Evolutionary conservation across 2,113 vertebrate genomes (phyloP).

Genomic region (Oreotrochilus melanogaster): DNA sequence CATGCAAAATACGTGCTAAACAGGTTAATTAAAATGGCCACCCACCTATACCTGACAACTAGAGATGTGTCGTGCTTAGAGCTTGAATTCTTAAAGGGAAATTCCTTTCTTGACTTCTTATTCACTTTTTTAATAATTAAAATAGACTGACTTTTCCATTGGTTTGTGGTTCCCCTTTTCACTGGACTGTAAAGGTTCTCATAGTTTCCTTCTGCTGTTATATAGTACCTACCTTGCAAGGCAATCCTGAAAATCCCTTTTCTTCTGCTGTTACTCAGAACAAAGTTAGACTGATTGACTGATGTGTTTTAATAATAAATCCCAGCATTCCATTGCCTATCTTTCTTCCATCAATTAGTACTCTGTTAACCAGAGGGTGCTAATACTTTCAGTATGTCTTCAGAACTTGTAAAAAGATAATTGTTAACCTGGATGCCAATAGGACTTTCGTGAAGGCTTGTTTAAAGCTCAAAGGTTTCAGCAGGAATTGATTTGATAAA

Average conservation of each 20-base stretch:
- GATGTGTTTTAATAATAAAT: background rate
- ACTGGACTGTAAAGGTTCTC: background rate
- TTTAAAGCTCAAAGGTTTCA: conserved; percentile 51
- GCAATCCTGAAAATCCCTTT: background rate
- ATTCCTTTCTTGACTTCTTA: background rate
- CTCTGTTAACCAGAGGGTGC: background rate
- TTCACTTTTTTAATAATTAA: background rate
- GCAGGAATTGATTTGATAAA: conserved; percentile 44
- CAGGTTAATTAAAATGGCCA: conserved; percentile 27
- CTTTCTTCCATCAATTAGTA: conserved; percentile 1
- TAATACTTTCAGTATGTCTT: background rate
- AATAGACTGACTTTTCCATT: background rate
- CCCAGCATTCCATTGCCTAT: background rate
- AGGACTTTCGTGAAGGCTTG: conserved; percentile 17
- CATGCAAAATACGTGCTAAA: conserved; percentile 8
- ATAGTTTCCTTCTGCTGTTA: background rate
- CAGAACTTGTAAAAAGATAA: conserved; percentile 41
- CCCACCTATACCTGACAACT: background rate
- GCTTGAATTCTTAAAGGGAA: background rate
- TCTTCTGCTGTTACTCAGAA: background rate
- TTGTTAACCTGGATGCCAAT: conserved; percentile 56
- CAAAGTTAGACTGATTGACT: background rate
- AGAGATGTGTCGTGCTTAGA: background rate
- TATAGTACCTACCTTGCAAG: background rate
- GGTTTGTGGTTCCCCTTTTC: background rate